Conservation (phyloP, 2,797 vertebrate genomes). For the Silurus aristotelis region DNA sequence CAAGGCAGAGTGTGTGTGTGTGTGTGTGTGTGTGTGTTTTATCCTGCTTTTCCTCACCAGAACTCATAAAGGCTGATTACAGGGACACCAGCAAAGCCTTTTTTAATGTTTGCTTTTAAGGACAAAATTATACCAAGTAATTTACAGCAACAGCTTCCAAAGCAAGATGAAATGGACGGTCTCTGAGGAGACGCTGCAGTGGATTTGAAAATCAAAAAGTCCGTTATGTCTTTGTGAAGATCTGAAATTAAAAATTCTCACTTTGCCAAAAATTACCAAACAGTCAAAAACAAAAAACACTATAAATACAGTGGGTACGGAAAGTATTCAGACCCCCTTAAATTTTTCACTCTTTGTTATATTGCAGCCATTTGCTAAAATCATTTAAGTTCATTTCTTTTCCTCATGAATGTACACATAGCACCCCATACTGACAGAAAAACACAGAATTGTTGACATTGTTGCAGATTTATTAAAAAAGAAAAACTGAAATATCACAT, state of each 20-base stretch:
- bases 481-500: no score
- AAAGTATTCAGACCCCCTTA: no score
- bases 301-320: no score
- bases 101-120: slow-evolving; percentile 64
- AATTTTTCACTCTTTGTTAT: no score
- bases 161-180: not conserved
- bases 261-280: not conserved
- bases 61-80: slow-evolving; percentile 72
- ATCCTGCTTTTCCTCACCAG: slow-evolving; percentile 65
- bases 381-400: no score
- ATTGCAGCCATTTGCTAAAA: no score
- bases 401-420: no score
- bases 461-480: no score
- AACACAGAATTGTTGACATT: no score
- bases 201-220: not conserved
- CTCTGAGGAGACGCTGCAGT: not conserved
- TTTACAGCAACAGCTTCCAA: slow-evolving; percentile 35
- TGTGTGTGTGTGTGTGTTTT: not conserved
- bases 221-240: not conserved
- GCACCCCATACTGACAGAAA: no score
- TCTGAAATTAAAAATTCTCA: not conserved
- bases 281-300: not conserved
- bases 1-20: slow-evolving; percentile 55
- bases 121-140: slow-evolving; percentile 56
- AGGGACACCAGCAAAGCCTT: slow-evolving; percentile 62